These are phyloP conservation scores for Microcebus griseorufus DNA, from an alignment of 2,113 vertebrate genomes.

Conservation along the genomic window DNA sequence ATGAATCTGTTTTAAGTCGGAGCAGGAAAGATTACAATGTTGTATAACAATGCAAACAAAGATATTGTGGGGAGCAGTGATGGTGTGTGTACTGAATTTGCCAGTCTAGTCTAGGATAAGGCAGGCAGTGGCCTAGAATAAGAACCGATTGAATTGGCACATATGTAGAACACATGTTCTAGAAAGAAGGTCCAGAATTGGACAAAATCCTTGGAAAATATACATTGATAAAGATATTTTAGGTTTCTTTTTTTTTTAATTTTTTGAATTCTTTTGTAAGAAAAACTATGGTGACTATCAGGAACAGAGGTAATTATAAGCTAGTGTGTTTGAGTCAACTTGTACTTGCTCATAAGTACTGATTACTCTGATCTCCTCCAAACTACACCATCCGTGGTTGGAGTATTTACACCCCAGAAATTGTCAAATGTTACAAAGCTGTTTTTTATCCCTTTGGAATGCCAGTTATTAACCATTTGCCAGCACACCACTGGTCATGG, in stretches of 20 bases:
- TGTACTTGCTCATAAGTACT: not conserved
- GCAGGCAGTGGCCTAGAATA: not conserved
- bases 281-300: not conserved
- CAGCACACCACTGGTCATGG: fast-evolving
- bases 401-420: not conserved
- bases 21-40: not conserved
- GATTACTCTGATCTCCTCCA: not conserved
- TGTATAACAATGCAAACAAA: not conserved
- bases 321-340: not conserved
- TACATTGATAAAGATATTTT: not conserved
- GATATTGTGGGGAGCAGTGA: not conserved
- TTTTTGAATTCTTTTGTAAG: not conserved
- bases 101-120: not conserved
- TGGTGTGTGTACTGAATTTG: fast-evolving
- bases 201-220: not conserved
- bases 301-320: not conserved
- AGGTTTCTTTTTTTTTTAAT: not conserved
- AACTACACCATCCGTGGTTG: not conserved
- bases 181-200: not conserved
- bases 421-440: not conserved
- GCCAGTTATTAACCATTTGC: not conserved
- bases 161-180: not conserved
- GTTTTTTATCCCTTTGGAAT: not conserved
- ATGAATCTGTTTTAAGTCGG: not conserved
- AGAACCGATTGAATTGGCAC: not conserved